Evolutionary conservation across 2,797 vertebrate species (phyloP).

Genomic region (Enteromius afrohamiltoni): DNA sequence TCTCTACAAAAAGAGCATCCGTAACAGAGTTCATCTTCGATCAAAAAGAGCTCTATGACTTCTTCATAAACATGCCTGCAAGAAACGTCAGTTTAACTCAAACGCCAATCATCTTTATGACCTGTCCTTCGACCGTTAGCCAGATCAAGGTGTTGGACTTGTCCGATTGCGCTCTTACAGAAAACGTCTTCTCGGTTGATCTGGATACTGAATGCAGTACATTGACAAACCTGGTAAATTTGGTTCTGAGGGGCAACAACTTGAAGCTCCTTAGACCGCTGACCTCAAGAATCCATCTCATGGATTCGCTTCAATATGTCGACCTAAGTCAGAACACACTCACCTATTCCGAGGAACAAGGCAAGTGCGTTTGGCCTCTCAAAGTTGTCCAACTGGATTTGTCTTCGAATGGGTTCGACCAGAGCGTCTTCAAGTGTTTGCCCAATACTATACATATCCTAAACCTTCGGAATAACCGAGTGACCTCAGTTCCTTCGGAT

Average conservation of each 20-base stretch:
- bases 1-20: slow-evolving; percentile 65
- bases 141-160: slow-evolving; percentile 79
- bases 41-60: slow-evolving; percentile 75
- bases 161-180: slow-evolving; percentile 81
- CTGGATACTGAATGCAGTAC: slow-evolving; percentile 72
- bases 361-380: slow-evolving; percentile 76
- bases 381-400: slow-evolving; percentile 79
- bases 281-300: slow-evolving; percentile 76
- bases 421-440: slow-evolving; percentile 82
- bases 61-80: slow-evolving; percentile 83
- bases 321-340: slow-evolving; percentile 85
- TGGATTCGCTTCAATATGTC: slow-evolving; percentile 79
- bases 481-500: slow-evolving; percentile 72
- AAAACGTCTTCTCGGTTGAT: slow-evolving; percentile 78
- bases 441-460: slow-evolving; percentile 73
- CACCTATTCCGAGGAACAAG: slow-evolving; percentile 55
- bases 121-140: slow-evolving; percentile 81
- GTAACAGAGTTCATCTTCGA: slow-evolving; percentile 72
- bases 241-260: slow-evolving; percentile 81
- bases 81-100: slow-evolving; percentile 75
- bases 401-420: slow-evolving; percentile 80
- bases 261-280: slow-evolving; percentile 76
- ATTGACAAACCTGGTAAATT: slow-evolving; percentile 69
- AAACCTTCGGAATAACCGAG: slow-evolving; percentile 81
- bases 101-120: slow-evolving; percentile 81